phyloP scores from a whole-genome alignment of 2,797 vertebrate species.

The Chaenodraco wilsoni region DNA sequence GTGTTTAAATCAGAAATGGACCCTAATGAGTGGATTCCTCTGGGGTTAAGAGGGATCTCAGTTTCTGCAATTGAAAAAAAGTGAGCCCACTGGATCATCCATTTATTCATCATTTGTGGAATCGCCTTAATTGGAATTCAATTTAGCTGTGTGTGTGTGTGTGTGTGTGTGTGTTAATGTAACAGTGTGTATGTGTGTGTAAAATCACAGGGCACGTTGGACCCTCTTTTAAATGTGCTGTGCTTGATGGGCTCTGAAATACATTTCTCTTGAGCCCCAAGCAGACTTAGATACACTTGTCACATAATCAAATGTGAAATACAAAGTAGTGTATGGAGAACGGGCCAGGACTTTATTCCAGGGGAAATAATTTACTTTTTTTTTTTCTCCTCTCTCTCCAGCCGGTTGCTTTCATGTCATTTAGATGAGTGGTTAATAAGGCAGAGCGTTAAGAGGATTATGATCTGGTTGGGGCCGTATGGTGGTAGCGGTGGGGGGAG shows the following conservation, averaged over 20 bases:
- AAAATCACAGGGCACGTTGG: constrained; percentile 44
- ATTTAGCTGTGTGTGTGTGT: constrained; percentile 64
- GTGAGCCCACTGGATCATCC: constrained; percentile 66
- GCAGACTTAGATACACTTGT: constrained; percentile 87
- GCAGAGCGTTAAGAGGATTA: constrained; percentile 88
- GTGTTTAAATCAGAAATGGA: constrained; percentile 58
- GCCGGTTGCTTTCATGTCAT: constrained; percentile 85
- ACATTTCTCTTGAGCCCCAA: constrained; percentile 78
- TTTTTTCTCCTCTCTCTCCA: constrained; percentile 50
- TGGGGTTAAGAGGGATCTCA: constrained; percentile 54
- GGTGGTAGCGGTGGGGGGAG: constrained; percentile 49
- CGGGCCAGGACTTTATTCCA: constrained; percentile 80
- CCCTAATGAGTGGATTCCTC: constrained; percentile 70
- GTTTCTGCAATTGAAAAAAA: constrained; percentile 72
- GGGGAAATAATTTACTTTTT: constrained; percentile 82
- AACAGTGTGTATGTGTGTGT: constrained; percentile 30
- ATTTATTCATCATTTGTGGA: constrained; percentile 70
- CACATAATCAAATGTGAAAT: constrained; percentile 86
- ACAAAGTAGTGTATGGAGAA: constrained; percentile 78
- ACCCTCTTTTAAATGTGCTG: constrained; percentile 70
- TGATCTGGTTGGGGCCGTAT: constrained; percentile 81
- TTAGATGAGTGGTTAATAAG: constrained; percentile 89
- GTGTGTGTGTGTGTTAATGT: constrained; percentile 23
- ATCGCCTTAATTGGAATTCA: constrained; percentile 82
- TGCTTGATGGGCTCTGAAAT: constrained; percentile 77